Evolutionary conservation across 2,888 invertebrate species (phyloP), one percentile per base, ranked within the genome.

Genomic region (Ophion ventricosus): DNA sequence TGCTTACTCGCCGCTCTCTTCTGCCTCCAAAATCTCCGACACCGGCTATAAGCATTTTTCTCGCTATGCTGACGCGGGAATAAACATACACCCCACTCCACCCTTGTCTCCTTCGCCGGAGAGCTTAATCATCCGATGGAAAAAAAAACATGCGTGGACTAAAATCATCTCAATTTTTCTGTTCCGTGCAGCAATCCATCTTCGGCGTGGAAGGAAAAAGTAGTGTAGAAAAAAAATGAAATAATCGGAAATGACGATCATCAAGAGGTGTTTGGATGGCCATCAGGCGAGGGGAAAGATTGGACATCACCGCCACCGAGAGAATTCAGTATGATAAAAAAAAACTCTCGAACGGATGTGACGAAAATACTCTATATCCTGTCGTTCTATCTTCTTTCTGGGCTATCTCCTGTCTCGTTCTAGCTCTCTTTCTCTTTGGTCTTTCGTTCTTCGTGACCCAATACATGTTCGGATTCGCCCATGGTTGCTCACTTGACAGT

Each of bases 1-100:
- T 59, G 66, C 80, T 85, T 85, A 82, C 76, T 82, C 82, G 76
- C 72, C 78, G 81, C 75, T 79, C 81, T 84, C 81, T 70, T 75
- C 56, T 54, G 74, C 54, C 64, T 35, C 64, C 23, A 78, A 81
- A 57, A 72, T 72, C 64, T 49, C 49, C n/a, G 57, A 40, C 49
- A 14, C 2, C 29, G 10, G 69, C 26, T 25, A 40, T 14, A 10
- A 17, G 63, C 29, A 49, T 63, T 59, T 57, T 57, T 23, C 40
- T 1, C 26, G 67, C 25, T 64, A 20, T 67, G 57, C 57, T 67
- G 76, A 14, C 54, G 29, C 61, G 61, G 23, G 61, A 23, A 49
- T 5, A 70, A 59, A 7, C 25, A 69, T 54, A 70, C n/a, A n/a
- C n/a, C n/a, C n/a, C n/a, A 54, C 61, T 26, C 56, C 17, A 0